Conservation (phyloP, 2,888 invertebrate species). For the Sesia apiformis region DNA sequence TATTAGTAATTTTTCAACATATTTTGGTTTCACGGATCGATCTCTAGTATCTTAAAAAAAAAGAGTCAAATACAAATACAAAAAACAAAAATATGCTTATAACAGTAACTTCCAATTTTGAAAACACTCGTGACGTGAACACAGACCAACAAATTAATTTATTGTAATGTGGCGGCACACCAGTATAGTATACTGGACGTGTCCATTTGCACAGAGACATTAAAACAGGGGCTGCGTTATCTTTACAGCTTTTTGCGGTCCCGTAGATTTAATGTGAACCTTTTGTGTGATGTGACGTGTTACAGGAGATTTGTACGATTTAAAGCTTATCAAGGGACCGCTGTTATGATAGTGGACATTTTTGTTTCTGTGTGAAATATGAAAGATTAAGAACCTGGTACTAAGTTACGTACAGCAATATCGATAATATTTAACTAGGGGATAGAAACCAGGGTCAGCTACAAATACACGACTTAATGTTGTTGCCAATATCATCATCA, state of each 20-base stretch:
- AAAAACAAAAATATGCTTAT: no score
- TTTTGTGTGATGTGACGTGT: background rate
- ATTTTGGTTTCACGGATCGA: no score
- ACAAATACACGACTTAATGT: no score
- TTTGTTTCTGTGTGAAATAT: background rate
- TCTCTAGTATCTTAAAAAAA: no score
- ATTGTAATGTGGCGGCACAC: slow-evolving; percentile 2
- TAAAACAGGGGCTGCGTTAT: slow-evolving; percentile 24
- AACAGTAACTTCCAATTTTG: slow-evolving; percentile 1
- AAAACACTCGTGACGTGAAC: no score
- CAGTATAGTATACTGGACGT: slow-evolving; percentile 14
- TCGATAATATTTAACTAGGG: no score
- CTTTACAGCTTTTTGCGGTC: slow-evolving; percentile 12
- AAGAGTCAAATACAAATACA: no score
- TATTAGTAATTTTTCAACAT: no score
- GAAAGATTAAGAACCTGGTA: no score
- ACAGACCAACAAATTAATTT: background rate
- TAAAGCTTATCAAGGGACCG: background rate
- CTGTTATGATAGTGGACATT: background rate
- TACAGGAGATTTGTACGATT: background rate
- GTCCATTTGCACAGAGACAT: slow-evolving; percentile 24
- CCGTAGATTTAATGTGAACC: background rate
- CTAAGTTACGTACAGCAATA: no score
- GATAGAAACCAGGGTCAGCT: no score
- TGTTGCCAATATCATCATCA: no score